Evolutionary conservation across 1,140 invertebrate species (phyloP).

Genomic region (Agraylea sexmaculata): DNA sequence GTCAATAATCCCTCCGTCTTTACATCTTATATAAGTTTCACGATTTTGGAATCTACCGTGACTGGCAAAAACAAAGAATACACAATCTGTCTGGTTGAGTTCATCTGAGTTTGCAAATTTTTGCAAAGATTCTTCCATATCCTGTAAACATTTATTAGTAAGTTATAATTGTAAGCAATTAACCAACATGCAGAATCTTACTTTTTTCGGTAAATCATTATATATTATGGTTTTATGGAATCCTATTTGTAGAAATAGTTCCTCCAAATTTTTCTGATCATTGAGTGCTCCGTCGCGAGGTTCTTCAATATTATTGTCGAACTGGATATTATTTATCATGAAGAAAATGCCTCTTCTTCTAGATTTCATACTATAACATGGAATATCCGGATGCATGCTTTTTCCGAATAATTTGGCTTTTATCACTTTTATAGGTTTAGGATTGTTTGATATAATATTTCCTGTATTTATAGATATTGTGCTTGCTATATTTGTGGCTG

Average conservation of each 20-base stretch:
- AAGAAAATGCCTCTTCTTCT: constrained; percentile 28
- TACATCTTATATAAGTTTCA: constrained; percentile 31
- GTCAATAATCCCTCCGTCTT: constrained; percentile 34
- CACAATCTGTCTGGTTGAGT: constrained; percentile 24
- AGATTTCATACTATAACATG: constrained; percentile 16
- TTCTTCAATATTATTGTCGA: constrained; percentile 25
- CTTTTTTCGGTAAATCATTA: constrained; percentile 26
- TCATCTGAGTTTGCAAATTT: constrained; percentile 10
- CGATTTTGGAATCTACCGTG: constrained; percentile 27
- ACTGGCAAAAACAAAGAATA: constrained; percentile 37
- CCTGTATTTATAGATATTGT: not conserved
- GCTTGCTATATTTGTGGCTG: not conserved
- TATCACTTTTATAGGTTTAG: constrained; percentile 9
- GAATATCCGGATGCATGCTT: constrained; percentile 10
- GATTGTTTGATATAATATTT: not conserved
- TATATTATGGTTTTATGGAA: constrained; percentile 27
- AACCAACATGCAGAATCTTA: no score
- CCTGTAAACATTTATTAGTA: no score
- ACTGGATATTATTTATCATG: constrained; percentile 32
- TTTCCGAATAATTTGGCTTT: constrained; percentile 11
- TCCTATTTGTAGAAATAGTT: constrained; percentile 33
- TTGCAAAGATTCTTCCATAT: constrained; percentile 7
- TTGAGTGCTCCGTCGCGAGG: constrained; percentile 28
- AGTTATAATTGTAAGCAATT: no score
- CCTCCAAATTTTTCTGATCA: constrained; percentile 31